Evolutionary conservation across 92 coral and sea anemone genomes (phyloP).

Genomic region (Epizoanthus scotinus): DNA sequence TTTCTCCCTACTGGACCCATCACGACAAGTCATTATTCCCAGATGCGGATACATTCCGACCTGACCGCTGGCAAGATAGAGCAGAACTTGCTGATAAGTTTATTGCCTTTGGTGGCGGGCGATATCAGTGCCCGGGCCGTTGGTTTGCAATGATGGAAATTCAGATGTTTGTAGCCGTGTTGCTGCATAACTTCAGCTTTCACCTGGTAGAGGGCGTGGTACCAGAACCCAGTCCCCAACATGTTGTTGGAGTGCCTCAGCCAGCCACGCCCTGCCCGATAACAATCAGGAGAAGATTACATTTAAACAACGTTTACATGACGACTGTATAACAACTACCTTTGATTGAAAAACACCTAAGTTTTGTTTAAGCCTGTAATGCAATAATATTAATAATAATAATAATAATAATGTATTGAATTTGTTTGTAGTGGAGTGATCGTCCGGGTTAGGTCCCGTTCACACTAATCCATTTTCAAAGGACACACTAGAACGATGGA

Average conservation of each 20-base stretch:
- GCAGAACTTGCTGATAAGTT: conserved; percentile 35
- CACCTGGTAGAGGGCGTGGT: conserved; percentile 27
- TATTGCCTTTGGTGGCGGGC: conserved; percentile 62
- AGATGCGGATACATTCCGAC: conserved; percentile 43
- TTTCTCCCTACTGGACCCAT: conserved; percentile 64
- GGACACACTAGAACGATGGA: no score
- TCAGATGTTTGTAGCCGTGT: conserved; percentile 48
- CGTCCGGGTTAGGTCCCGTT: no score
- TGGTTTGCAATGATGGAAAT: conserved; percentile 66
- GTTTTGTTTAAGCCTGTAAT: no score
- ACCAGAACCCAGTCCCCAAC: conserved; percentile 52
- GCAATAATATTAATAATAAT: no score
- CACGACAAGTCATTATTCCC: conserved; percentile 41
- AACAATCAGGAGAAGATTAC: conserved; percentile 31
- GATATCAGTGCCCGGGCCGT: conserved; percentile 65
- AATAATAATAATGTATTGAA: no score
- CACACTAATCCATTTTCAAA: no score
- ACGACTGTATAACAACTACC: conserved; percentile 18
- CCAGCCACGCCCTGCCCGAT: conserved; percentile 38
- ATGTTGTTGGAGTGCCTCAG: conserved; percentile 58
- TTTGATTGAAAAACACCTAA: no score
- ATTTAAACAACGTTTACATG: not conserved
- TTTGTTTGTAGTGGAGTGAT: no score
- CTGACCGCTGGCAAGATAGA: conserved; percentile 55
- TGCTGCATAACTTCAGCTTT: conserved; percentile 44